These are phyloP conservation scores for Antheraea pernyi DNA, from an alignment of 1,140 invertebrate genomes.

Conservation along the genomic window DNA sequence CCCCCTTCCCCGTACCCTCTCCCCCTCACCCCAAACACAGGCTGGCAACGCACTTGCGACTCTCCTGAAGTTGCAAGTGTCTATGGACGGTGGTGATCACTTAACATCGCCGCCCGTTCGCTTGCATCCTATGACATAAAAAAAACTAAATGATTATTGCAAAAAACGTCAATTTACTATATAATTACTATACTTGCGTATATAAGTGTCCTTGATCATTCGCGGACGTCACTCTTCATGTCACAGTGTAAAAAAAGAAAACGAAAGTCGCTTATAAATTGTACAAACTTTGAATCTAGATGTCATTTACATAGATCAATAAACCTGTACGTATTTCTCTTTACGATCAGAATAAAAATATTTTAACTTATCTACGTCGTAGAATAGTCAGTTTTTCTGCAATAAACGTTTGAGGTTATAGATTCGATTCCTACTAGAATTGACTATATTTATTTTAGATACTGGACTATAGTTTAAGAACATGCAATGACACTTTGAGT, in stretches of 20 bases:
- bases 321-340: constrained; percentile 6
- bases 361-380: background rate
- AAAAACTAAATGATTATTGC: no score
- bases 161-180: background rate
- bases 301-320: constrained; percentile 28
- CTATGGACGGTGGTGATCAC: no score
- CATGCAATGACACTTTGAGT: no score
- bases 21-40: no score
- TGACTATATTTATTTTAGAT: background rate
- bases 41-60: no score
- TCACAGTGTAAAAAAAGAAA: constrained; percentile 46
- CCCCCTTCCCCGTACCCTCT: no score
- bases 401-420: background rate
- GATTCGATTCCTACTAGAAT: background rate
- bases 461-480: no score
- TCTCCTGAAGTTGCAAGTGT: no score
- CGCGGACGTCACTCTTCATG: no score
- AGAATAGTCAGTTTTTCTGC: background rate
- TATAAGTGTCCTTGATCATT: no score
- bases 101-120: no score
- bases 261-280: constrained; percentile 56
- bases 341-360: background rate
- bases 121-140: no score
- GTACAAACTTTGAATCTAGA: constrained; percentile 25
- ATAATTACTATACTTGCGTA: background rate